Percentiles rank a stretch among this genome's conserved stretches.
These are phyloP conservation scores for Meloidogyne hapla DNA, from an alignment of 1,140 invertebrate genomes.

Conservation along the genomic window DNA sequence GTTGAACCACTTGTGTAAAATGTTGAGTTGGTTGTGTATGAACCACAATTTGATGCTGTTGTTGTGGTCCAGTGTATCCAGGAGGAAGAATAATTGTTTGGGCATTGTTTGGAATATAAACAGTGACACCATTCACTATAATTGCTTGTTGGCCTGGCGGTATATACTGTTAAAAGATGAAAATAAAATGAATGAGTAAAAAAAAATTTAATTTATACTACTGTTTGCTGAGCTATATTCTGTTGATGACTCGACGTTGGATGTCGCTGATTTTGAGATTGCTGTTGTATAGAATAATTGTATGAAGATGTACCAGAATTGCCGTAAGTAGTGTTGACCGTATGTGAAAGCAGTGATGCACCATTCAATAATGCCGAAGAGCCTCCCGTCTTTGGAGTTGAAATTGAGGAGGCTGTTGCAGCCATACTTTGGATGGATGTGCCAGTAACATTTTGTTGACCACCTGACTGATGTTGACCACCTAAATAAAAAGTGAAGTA, in stretches of 20 bases:
- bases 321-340: not conserved
- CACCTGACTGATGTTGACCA: not conserved
- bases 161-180: not conserved
- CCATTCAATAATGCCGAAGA: not conserved
- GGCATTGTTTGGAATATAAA: slow-evolving; percentile 24
- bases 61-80: slow-evolving; percentile 23
- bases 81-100: slow-evolving; percentile 28
- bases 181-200: not conserved
- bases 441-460: not conserved
- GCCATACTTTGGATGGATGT: not conserved
- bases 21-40: slow-evolving; percentile 8
- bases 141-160: slow-evolving; percentile 15
- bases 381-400: not conserved
- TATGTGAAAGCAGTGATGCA: not conserved
- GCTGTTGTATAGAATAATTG: slow-evolving; percentile 3
- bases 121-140: slow-evolving; percentile 25
- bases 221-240: not conserved
- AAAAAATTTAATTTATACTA: not conserved
- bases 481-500: not conserved
- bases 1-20: not conserved
- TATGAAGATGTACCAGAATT: not conserved
- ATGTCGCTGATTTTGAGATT: not conserved
- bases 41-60: slow-evolving; percentile 9
- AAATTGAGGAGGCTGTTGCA: not conserved
- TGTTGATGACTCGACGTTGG: not conserved